Evolutionary conservation across 2,113 vertebrate genomes (phyloP), one percentile per base, ranked within the genome.

Genomic region (Catagonus wagneri): DNA sequence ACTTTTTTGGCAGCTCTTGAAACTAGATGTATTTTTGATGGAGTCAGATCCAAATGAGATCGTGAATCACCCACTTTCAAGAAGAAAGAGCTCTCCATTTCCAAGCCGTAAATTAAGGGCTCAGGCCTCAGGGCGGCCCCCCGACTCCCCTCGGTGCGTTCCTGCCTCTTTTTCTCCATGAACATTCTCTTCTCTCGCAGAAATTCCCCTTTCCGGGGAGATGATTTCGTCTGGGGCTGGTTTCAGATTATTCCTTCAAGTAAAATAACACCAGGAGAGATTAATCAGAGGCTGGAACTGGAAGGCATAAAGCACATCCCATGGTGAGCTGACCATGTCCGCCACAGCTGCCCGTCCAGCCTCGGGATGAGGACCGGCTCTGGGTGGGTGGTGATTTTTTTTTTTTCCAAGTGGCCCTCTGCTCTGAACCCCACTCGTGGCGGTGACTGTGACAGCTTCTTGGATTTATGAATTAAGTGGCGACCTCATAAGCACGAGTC

Each of bases 181-280:
- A 76, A n/a, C 6, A 1, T 15, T 25, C 65, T 44, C 11, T 9
- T 56, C 63, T 60, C 74, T 66, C 66, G 11, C 2, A 3, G 32
- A 29, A 12, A n/a, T n/a, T 50, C 34, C 34, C 56, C 84, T 85
- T 89, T 66, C 12, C 78, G 27, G n/a, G 72, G 61, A 60, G 15
- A 23, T 76, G 78, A 1, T 66, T 87, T 94, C 69, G 83, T 94
- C 94, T 71, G 56, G 44, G 63, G 58, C 68, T 1, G 11, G 6
- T 32, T 95, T 90, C 58, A 86, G 88, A 92, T 80, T 83, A 44
- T 94, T 75, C 80, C 92, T 88, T 95, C 94, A 94, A 91, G 93
- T 68, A 83, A 92, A 95, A 96, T 83, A 90, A 89, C 78, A 93
- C 89, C 96, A 86, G 93, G 91, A 94, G 93, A 83, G 94, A 96